A percentile compares a stretch with the other conserved stretches of the same genome.
Conservation (phyloP, 2,888 invertebrate genomes). For the Oxytorus armatus region DNA sequence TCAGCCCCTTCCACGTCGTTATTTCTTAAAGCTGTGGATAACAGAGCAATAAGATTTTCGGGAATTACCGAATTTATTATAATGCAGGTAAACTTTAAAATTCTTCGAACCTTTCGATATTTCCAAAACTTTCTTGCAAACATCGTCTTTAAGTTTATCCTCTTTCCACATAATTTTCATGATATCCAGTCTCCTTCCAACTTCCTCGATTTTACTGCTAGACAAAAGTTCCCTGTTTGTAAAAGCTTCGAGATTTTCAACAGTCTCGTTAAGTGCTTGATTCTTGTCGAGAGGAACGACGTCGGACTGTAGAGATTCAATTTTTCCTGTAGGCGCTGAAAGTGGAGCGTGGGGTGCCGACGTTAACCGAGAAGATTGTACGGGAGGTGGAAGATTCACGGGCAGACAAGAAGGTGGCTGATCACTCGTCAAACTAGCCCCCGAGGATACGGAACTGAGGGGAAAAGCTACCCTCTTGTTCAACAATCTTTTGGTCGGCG, state of each 20-base stretch:
- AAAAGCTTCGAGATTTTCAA: conserved; percentile 74
- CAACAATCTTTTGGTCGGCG: conserved; percentile 78
- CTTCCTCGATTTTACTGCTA: conserved; percentile 83
- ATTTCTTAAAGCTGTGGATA: conserved; percentile 85
- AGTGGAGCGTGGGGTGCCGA: conserved; percentile 76
- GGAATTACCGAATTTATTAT: background rate
- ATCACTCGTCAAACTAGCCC: conserved; percentile 22
- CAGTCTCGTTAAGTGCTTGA: conserved; percentile 70
- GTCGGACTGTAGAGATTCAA: conserved; percentile 23
- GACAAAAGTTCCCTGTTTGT: conserved; percentile 71
- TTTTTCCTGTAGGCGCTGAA: conserved; percentile 65
- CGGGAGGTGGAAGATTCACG: conserved; percentile 73
- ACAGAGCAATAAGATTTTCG: background rate
- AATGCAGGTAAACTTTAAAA: too few species aligned
- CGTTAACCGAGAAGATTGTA: conserved; percentile 65
- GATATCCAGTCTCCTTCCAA: conserved; percentile 85
- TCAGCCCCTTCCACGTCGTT: conserved; percentile 86
- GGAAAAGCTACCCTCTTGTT: conserved; percentile 83
- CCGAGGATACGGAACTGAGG: conserved; percentile 71
- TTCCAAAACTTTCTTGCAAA: conserved; percentile 85
- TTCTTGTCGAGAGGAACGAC: conserved; percentile 71
- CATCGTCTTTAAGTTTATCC: conserved; percentile 85
- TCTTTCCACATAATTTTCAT: conserved; percentile 87
- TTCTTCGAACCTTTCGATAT: conserved; percentile 88
- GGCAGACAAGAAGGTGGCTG: conserved; percentile 48